Base-by-base conservation (phyloP, 2,113 vertebrate genomes). In the Azemiops feae region DNA sequence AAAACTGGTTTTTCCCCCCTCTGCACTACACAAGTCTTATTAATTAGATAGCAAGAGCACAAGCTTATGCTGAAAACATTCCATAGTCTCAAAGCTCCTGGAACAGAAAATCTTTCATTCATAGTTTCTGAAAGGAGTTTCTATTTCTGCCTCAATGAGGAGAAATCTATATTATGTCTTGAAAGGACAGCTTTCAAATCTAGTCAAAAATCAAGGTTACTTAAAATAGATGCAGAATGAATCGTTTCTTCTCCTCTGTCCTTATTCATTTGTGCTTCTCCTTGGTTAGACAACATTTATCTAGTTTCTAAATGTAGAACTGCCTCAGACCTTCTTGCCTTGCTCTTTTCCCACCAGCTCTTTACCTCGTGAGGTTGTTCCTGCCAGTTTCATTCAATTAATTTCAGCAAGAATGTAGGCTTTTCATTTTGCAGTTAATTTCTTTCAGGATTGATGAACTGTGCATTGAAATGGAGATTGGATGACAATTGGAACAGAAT, bases 371-470 rank as follows among this genome's bases (percentile, higher is more conserved):
- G 91, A 93, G 90, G 60, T 92, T 93, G 18, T 57, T 92, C 50
- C 91, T 94, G 74, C 92, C 92, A 94, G 87, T 92, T 93, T 55
- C 0, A 0, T 94, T 95, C 91, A 95, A 64, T 95, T 95, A 96
- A 96, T 93, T 94, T 93, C 92, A 87, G 43, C 39, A 91, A 92
- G 90, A 91, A 95, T 92, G 88, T 53, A 92, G 64, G 34, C 85
- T 53, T 92, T 90, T 92, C 92, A 90, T 92, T 93, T n/a, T 88
- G 89, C 20, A 45, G 92, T 95, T 97, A 95, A 96, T 94, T 95
- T 93, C 91, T 57, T 92, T 96, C 91, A 91, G 55, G 91, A 93
- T 94, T 89, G 92, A 96, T 95, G 92, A 97, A 94, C 69, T 95
- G 85, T 94, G 39, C 90, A 94, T 94, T 94, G 92, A 96, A 96